Evolutionary conservation across 2,797 vertebrate species (phyloP), one percentile per base, ranked within the genome.

Genomic region (Rhinophrynus dorsalis): DNA sequence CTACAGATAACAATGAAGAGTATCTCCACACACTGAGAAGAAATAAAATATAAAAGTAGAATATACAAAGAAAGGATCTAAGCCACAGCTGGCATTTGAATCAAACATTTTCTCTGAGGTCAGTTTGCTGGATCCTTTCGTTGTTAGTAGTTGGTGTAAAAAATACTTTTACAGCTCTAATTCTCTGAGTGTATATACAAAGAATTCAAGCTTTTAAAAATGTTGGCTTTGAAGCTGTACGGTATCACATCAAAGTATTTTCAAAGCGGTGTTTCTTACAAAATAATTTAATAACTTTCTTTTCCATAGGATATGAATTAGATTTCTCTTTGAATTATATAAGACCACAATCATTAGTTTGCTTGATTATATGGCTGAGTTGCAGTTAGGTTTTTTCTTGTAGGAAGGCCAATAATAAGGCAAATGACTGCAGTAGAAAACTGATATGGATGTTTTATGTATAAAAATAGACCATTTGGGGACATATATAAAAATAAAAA

Each of bases 21-120:
- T 40, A 73, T 59, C 54, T 66, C 69, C 50, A 66, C 69, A 59
- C 54, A 73, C 69, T 52, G 61, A 37, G 69, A 73, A 73, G 54
- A 73, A 66, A 66, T 73, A 52, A 54, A 73, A 73, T 65, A 73
- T 73, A 73, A 73, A 73, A 73, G 69, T 73, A 66, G 62, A 48
- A 56, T 73, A 66, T 57, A 73, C 69, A 65, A 73, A 73, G 69
- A 58, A 24, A 35, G 69, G 69, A 73, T 73, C 69, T 73, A 66
- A 73, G 69, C 69, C 69, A 57, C 69, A 73, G 69, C 69, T 73
- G 45, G 69, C 54, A 73, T 73, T 73, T 73, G 66, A 73, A 73
- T 73, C 69, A 73, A 73, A 73, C 69, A 73, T 73, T 73, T 73
- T 73, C 69, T 73, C 69, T 65, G 69, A 66, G 69, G 69, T 73